Evolutionary conservation across 2,797 vertebrate genomes (phyloP).

Genomic region (Gallinago solitaria): DNA sequence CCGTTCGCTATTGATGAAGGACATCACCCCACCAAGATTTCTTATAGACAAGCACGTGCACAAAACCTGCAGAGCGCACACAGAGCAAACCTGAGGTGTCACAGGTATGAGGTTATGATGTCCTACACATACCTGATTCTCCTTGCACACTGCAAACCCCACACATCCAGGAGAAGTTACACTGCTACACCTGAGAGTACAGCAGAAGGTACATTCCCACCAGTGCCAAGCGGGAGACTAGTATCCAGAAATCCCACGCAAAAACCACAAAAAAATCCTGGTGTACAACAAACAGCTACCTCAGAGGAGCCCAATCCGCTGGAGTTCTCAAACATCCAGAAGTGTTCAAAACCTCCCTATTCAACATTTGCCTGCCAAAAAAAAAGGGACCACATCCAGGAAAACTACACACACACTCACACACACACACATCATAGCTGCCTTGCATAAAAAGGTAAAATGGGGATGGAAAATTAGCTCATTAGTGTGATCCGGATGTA

Average conservation of each 20-base stretch:
- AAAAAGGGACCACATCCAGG: neutral
- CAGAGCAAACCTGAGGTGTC: neutral
- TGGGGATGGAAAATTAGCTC: neutral
- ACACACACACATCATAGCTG: neutral
- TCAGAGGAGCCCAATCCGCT: neutral
- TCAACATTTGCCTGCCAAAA: neutral
- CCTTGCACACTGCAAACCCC: neutral
- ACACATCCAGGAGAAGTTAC: neutral
- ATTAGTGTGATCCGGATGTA: neutral
- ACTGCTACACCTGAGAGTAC: neutral
- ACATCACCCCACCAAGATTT: neutral
- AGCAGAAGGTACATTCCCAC: neutral
- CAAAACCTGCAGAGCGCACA: neutral
- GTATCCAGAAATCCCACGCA: neutral
- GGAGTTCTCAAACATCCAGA: neutral
- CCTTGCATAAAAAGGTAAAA: neutral
- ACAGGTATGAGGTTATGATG: neutral
- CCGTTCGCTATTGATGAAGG: neutral
- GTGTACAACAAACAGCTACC: neutral
- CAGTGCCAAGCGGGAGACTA: neutral
- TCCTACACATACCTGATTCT: neutral
- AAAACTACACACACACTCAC: neutral
- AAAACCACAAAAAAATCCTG: rapidly evolving
- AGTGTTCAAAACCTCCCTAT: neutral
- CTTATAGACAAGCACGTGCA: neutral